Base-by-base conservation (phyloP, 2,888 invertebrate species). In the Stomorhina lunata region DNA sequence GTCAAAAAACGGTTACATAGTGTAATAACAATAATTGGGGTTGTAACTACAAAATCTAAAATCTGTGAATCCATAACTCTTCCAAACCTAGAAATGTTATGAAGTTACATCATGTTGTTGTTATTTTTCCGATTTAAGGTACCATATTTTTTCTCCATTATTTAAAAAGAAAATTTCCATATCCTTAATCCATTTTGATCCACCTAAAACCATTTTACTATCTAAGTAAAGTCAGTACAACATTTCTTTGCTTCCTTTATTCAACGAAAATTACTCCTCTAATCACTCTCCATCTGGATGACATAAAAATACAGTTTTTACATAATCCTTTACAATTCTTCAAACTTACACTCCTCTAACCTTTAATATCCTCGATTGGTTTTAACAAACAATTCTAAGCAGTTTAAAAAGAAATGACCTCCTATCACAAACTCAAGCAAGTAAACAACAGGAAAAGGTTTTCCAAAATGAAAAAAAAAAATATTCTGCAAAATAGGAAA, bases 401-500 rank as follows among this genome's bases (percentile, higher is more conserved):
- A 53, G 68, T 63, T 79, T 68, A 32, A 75, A 61, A 57, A 78
- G 45, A 43, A 59, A 50, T 69, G 63, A 79, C 75, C 79, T 79
- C 65, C 63, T 75, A 79, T 66, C 65, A 59, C 15, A 15, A 57
- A 15, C 34, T 22, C 53, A 50, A 37, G 53, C 22, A 75, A 75
- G 69, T 34, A 71, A 53, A 82, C 34, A 75, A 57, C 57, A 79
- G 75, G 68, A 71, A 66, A 77, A 71, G 61, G 69, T 59, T 66
- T 61, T 15, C 15, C n/a, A 9, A 59, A 63, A 43, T 72, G 83
- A 75, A 78, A 61, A 61, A 73, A 84, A 80, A 66, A 84, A 77
- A 73, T 9, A 22, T 12, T 9, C 27, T 29, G 37, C 48, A 48
- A 86, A 87, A 86, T 85, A 85, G 87, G 85, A 88, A 85, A 86